Percentiles rank a stretch among this genome's conserved stretches.
Conservation (phyloP, 2,888 invertebrate species). For the Tortricodes alternella region DNA sequence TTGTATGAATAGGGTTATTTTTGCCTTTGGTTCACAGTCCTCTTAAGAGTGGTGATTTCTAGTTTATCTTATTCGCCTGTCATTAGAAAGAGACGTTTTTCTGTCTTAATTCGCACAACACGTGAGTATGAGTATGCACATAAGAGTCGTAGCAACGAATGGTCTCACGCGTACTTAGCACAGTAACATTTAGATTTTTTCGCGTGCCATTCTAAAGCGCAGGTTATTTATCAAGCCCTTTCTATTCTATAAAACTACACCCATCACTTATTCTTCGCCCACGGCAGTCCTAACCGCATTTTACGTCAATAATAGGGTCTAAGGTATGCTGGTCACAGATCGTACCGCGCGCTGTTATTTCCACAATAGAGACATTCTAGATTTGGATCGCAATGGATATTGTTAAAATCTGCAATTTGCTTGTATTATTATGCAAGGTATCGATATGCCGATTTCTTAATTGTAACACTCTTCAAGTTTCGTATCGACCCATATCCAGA, state of each 20-base stretch:
- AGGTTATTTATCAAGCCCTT: constrained; percentile 11
- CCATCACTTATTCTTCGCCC: constrained; percentile 24
- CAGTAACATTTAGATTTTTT: constrained; percentile 3
- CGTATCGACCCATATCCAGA: background rate
- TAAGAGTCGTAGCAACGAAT: background rate
- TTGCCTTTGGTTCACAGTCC: too few relatives aligned
- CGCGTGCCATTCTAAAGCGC: background rate
- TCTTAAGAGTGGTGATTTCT: too few relatives aligned
- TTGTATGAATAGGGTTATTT: too few relatives aligned
- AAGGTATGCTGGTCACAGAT: constrained; percentile 40
- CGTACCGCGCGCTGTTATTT: constrained; percentile 41
- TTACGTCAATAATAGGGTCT: constrained; percentile 40
- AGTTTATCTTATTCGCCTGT: too few relatives aligned
- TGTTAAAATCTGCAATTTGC: constrained; percentile 28
- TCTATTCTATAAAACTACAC: constrained; percentile 1
- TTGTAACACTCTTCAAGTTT: constrained; percentile 7
- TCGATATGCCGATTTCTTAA: constrained; percentile 14
- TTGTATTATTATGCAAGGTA: background rate
- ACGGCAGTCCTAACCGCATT: constrained; percentile 38
- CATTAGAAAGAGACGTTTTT: too few relatives aligned
- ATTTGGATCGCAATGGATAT: constrained; percentile 40
- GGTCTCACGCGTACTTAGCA: background rate
- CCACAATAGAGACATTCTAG: constrained; percentile 54
- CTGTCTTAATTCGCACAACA: too few relatives aligned
- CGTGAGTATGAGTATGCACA: too few relatives aligned